A percentile compares a stretch with the other conserved stretches of the same genome.
These are phyloP conservation scores for Rhagonycha lutea DNA, from an alignment of 2,888 invertebrate species.

Conservation along the genomic window DNA sequence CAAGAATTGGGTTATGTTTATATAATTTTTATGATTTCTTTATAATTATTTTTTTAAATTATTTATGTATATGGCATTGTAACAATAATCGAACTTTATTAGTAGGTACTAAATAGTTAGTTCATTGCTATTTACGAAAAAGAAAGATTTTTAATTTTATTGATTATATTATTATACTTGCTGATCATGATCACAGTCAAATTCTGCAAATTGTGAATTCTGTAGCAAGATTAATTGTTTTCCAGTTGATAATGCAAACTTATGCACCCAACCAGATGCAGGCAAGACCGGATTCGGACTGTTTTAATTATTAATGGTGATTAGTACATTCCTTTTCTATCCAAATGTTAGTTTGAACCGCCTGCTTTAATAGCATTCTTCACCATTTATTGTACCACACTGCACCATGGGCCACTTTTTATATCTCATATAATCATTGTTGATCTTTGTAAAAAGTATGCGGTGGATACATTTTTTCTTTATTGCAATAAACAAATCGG, in stretches of 20 bases:
- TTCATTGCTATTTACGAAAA: neutral
- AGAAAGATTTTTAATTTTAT: neutral
- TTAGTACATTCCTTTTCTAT: conserved; percentile 33
- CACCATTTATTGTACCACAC: conserved; percentile 23
- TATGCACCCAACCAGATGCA: conserved; percentile 30
- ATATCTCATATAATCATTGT: neutral
- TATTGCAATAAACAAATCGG: neutral
- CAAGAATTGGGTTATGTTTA: neutral
- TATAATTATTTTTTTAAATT: neutral
- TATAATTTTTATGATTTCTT: neutral
- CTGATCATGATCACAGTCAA: neutral
- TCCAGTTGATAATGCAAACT: conserved; percentile 19
- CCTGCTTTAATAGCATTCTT: conserved; percentile 29
- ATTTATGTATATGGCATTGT: neutral
- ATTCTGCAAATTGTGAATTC: neutral
- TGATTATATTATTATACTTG: neutral
- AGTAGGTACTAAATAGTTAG: neutral
- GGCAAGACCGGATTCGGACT: conserved; percentile 39
- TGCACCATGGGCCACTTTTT: neutral
- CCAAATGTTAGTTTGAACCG: conserved; percentile 24
- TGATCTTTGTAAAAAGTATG: neutral
- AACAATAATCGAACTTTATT: neutral
- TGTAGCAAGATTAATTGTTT: neutral
- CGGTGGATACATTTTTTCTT: neutral
- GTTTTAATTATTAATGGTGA: conserved; percentile 44